Conservation (phyloP, 2,797 vertebrate genomes). For the Nannoperca australis region DNA sequence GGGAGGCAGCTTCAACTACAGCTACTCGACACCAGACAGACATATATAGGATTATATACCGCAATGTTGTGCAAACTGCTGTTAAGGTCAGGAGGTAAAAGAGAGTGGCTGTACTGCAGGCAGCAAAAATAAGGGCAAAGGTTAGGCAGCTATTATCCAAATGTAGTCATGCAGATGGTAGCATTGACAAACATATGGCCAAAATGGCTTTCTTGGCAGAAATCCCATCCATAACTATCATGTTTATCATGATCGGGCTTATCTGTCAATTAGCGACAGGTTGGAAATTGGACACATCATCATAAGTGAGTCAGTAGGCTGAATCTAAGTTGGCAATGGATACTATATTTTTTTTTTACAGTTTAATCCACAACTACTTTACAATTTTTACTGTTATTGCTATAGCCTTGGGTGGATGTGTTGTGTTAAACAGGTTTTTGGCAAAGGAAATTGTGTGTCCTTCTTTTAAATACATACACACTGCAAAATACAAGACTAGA, state of each 20-base stretch:
- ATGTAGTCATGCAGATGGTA: slow-evolving; percentile 67
- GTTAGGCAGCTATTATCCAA: slow-evolving; percentile 57
- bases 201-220: slow-evolving; percentile 72
- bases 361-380: background rate
- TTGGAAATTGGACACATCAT: slow-evolving; percentile 50
- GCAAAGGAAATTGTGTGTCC: background rate
- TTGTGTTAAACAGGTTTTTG: background rate
- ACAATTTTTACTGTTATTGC: background rate
- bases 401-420: background rate
- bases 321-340: slow-evolving; percentile 10
- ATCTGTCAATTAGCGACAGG: slow-evolving; percentile 61
- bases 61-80: slow-evolving; percentile 56
- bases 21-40: slow-evolving; percentile 57
- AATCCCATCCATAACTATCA: slow-evolving; percentile 59
- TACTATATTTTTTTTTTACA: background rate
- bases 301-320: slow-evolving; percentile 21
- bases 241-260: slow-evolving; percentile 58
- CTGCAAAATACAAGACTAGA: background rate
- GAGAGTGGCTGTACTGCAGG: slow-evolving; percentile 16
- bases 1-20: slow-evolving; percentile 31
- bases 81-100: slow-evolving; percentile 38
- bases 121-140: slow-evolving; percentile 50
- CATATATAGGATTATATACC: slow-evolving; percentile 44
- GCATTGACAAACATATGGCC: slow-evolving; percentile 62
- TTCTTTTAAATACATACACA: background rate